Percentiles rank a stretch among this genome's conserved stretches.
These are phyloP conservation scores for Ageneiosus marmoratus DNA, from an alignment of 2,113 vertebrate genomes.

Conservation along the genomic window DNA sequence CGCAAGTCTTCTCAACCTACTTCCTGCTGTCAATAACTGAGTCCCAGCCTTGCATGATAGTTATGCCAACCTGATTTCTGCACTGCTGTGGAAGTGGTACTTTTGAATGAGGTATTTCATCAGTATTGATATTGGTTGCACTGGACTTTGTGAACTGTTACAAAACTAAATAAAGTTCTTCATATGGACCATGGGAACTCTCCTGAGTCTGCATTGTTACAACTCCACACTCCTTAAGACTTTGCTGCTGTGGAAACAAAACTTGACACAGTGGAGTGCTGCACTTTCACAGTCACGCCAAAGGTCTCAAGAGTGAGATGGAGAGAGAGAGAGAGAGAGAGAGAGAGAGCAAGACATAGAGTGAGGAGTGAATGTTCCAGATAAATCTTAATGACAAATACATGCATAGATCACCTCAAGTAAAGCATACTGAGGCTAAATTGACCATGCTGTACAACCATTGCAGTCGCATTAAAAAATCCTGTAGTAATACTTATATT, in stretches of 20 bases:
- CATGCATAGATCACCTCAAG: slow-evolving; percentile 18
- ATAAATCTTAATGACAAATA: slow-evolving; percentile 18
- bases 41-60: neutral
- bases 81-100: neutral
- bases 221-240: slow-evolving; percentile 6
- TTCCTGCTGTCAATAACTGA: neutral
- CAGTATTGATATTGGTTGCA: neutral
- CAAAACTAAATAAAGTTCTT: neutral
- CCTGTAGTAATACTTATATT: too few relatives aligned
- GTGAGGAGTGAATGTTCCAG: slow-evolving; percentile 1
- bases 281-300: slow-evolving; percentile 16
- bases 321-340: neutral
- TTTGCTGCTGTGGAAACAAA: slow-evolving; percentile 45
- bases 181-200: neutral
- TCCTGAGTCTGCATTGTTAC: slow-evolving; percentile 22
- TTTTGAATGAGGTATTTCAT: slow-evolving; percentile 12
- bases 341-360: neutral
- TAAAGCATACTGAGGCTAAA: neutral
- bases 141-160: slow-evolving; percentile 1
- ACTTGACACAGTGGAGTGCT: neutral
- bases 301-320: slow-evolving; percentile 30
- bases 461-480: neutral
- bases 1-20: neutral
- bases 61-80: neutral
- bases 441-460: neutral